Conservation (phyloP, 2,113 vertebrate genomes). For the Dromas ardeola region DNA sequence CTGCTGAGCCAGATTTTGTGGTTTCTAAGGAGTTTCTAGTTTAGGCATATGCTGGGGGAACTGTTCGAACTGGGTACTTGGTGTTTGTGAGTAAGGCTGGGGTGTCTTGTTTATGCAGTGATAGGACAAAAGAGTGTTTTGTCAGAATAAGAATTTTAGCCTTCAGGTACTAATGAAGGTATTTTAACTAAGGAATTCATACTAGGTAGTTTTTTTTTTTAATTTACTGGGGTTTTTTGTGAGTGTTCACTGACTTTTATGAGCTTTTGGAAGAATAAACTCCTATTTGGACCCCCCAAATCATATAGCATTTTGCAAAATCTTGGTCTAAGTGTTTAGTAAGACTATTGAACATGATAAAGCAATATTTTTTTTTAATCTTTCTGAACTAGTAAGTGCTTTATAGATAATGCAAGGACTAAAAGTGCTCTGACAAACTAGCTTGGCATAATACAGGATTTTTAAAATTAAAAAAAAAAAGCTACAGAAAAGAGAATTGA, state of each 20-base stretch:
- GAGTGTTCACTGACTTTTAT: neutral
- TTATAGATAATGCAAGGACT: neutral
- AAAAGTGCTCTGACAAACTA: neutral
- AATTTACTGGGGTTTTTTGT: neutral
- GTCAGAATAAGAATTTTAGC: neutral
- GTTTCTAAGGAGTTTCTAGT: neutral
- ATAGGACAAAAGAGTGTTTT: neutral
- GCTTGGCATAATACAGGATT: neutral
- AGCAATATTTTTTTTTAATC: neutral
- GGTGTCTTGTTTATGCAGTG: neutral
- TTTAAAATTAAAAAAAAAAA: neutral
- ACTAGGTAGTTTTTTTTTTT: neutral
- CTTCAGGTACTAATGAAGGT: neutral
- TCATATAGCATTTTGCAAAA: neutral
- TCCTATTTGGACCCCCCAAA: neutral
- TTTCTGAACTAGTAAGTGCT: neutral
- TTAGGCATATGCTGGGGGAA: rapidly evolving
- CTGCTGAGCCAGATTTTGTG: neutral
- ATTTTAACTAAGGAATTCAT: neutral
- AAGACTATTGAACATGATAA: neutral
- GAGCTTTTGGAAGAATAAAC: neutral
- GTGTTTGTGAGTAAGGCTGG: neutral
- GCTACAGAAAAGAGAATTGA: neutral
- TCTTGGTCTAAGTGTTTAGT: neutral
- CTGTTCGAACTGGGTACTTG: neutral